A percentile compares a stretch with the other conserved stretches of the same genome.
Evolutionary conservation across 2,797 vertebrate species (phyloP).

Genomic region (Clarias platycephalus): DNA sequence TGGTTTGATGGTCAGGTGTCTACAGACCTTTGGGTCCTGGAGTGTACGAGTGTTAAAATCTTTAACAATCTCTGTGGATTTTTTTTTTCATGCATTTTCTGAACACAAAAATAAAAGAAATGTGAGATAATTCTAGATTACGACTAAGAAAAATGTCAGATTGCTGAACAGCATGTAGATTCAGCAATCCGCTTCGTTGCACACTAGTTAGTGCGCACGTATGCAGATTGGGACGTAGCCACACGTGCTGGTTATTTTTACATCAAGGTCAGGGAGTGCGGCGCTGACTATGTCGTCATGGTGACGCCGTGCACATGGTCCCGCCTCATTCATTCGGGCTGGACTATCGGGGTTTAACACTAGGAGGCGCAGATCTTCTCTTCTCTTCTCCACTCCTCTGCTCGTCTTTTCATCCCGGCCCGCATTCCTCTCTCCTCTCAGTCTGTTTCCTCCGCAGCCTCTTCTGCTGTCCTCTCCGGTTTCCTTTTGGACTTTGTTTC

Average conservation of each 20-base stretch:
- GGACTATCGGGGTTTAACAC: conserved; percentile 57
- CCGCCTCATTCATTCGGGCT: conserved; percentile 23
- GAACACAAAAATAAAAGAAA: background rate
- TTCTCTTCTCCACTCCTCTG: background rate
- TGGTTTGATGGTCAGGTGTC: background rate
- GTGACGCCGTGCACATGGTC: conserved; percentile 51
- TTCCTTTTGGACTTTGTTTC: background rate
- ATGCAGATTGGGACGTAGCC: background rate
- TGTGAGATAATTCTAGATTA: background rate
- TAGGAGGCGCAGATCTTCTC: conserved; percentile 57
- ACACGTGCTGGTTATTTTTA: conserved; percentile 50
- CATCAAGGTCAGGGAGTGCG: conserved; percentile 71
- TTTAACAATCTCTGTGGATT: background rate
- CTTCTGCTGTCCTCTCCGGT: conserved; percentile 10
- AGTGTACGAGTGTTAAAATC: background rate
- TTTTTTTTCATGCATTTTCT: background rate
- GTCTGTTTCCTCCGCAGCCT: conserved; percentile 10
- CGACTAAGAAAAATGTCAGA: background rate
- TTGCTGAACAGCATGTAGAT: background rate
- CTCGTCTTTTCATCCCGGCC: background rate
- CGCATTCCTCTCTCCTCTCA: conserved; percentile 11
- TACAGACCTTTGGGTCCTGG: background rate
- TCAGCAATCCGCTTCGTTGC: background rate
- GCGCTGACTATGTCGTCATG: conserved; percentile 60
- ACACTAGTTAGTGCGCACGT: background rate